A percentile compares a stretch with the other conserved stretches of the same genome.
phyloP scores from a whole-genome alignment of 2,888 invertebrate species.

The Teleogryllus oceanicus region DNA sequence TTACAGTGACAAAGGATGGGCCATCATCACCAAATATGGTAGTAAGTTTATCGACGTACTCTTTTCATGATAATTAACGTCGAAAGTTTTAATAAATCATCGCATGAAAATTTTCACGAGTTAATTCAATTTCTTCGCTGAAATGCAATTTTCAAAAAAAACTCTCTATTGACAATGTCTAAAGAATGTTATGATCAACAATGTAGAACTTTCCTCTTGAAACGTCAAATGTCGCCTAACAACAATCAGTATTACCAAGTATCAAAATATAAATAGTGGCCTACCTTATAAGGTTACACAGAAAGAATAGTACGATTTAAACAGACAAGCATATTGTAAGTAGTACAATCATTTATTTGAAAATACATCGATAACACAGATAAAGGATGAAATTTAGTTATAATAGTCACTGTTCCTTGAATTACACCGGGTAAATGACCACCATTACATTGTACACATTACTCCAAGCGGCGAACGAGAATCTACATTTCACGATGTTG shows the following conservation, averaged over 20 bases:
- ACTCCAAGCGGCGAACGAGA: too few relatives aligned
- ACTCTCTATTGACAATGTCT: neutral
- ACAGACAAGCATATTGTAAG: too few relatives aligned
- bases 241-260: neutral
- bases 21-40: neutral
- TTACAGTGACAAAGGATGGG: neutral
- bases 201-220: neutral
- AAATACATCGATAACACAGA: too few relatives aligned
- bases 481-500: too few relatives aligned
- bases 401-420: too few relatives aligned
- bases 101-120: neutral
- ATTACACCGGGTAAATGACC: too few relatives aligned
- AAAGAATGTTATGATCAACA: neutral
- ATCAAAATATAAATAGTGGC: neutral
- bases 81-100: neutral
- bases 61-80: neutral
- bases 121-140: neutral
- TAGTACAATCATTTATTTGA: too few relatives aligned
- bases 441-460: too few relatives aligned
- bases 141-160: neutral
- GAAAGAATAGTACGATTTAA: too few relatives aligned
- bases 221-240: neutral
- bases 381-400: too few relatives aligned
- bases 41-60: constrained; percentile 18
- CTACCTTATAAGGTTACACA: neutral